Evolutionary conservation across 2,797 vertebrate genomes (phyloP), one percentile per base, ranked within the genome.

Genomic region (Enteromius trimaculatus): DNA sequence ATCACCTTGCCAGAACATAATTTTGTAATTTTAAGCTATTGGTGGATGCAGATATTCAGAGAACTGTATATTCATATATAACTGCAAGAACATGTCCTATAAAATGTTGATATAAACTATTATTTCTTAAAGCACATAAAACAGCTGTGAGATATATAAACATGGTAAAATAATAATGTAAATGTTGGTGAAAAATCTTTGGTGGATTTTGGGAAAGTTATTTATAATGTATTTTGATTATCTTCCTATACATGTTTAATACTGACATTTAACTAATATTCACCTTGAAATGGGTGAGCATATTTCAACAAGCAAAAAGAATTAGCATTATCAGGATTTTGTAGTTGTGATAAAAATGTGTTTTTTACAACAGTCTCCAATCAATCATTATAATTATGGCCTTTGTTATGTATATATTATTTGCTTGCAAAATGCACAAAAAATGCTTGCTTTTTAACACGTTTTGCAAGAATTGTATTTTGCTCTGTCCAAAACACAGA

Each of bases 401-500:
- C 6, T 37, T 44, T 21, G 1, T 62, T 13, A 23, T 8, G 14
- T 9, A 23, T 77, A 76, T 13, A 62, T 19, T 7, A 29, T 44
- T 29, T 77, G n/a, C 13, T 39, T n/a, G 51, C 60, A 53, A 19
- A 34, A 34, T 44, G 14, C 3, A n/a, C 70, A 34, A 71, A 47
- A 42, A 69, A 11, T 53, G 17, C 23, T 55, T 69, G 44, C 2
- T 53, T 21, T 66, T 62, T 29, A 69, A 47, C 37, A 29, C 16
- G 14, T 72, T 70, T 58, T 47, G 8, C 13, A 34, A 62, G 49
- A 26, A 60, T 3, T 17, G 7, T 26, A 14, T 44, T 44, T 39
- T 13, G 49, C 14, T 53, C 44, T 66, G 62, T 68, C 21, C 16
- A 62, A 29, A 60, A 34, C n/a, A 60, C 51, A 80, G 19, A 80